Evolutionary conservation across 2,888 invertebrate species (phyloP).

Genomic region (Drosophila conformis): DNA sequence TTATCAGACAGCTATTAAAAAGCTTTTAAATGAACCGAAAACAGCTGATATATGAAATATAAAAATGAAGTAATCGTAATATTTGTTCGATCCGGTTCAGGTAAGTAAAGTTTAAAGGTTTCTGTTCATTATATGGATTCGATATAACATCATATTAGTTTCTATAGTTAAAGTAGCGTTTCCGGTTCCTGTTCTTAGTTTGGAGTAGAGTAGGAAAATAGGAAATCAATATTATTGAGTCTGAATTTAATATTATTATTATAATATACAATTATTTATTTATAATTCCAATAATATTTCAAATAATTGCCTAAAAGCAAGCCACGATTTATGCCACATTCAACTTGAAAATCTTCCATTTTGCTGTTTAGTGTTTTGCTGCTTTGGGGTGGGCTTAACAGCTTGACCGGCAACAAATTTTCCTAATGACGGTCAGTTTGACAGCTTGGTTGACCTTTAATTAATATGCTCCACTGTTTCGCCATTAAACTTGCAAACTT

Average conservation of each 20-base stretch:
- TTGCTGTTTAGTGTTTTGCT: constrained; percentile 20
- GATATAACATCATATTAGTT: neutral
- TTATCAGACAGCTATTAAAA: neutral
- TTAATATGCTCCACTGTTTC: constrained; percentile 26
- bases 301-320: neutral
- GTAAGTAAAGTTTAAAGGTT: rapidly evolving
- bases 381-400: constrained; percentile 7
- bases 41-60: too few relatives aligned
- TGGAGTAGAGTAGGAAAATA: too few relatives aligned
- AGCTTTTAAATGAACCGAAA: neutral
- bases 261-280: neutral
- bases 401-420: constrained; percentile 37
- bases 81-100: neutral
- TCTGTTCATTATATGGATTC: rapidly evolving
- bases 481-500: constrained; percentile 41
- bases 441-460: constrained; percentile 48
- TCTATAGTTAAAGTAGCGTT: neutral
- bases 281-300: neutral
- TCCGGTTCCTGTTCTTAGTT: neutral
- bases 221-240: too few relatives aligned
- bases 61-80: neutral
- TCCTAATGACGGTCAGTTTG: constrained; percentile 39
- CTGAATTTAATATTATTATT: neutral
- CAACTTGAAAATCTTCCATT: neutral
- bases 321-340: neutral